Evolutionary conservation across 2,888 invertebrate genomes (phyloP).

Genomic region (Drosophila gaucha): DNA sequence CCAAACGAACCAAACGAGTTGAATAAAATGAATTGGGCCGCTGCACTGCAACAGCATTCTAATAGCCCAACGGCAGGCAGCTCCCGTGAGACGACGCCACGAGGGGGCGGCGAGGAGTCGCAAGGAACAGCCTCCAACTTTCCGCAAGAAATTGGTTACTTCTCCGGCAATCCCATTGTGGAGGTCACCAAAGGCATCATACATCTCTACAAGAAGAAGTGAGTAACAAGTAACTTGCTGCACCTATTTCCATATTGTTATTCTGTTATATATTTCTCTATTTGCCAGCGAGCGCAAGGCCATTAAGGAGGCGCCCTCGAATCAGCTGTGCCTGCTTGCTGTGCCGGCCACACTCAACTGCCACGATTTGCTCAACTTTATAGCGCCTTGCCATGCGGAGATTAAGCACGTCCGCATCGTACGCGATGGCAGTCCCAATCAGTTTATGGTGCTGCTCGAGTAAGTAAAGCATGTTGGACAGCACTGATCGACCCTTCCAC

Average conservation of each 20-base stretch:
- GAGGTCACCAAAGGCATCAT: conserved; percentile 98
- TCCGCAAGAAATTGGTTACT: conserved; percentile 90
- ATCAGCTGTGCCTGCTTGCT: conserved; percentile 94
- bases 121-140: conserved; percentile 75
- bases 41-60: conserved; percentile 62
- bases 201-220: conserved; percentile 99
- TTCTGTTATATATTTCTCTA: not conserved
- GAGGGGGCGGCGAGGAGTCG: conserved; percentile 73
- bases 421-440: conserved; percentile 95
- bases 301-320: conserved; percentile 89
- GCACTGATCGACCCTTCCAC: too few relatives aligned
- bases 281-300: conserved; percentile 89
- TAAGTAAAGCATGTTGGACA: conserved; percentile 85
- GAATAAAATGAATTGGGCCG: conserved; percentile 67
- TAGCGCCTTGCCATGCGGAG: conserved; percentile 95
- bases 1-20: conserved; percentile 19
- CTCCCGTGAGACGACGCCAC: conserved; percentile 86
- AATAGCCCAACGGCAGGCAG: conserved; percentile 85
- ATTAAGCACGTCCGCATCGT: conserved; percentile 96
- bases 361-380: conserved; percentile 96
- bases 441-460: conserved; percentile 98
- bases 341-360: conserved; percentile 96
- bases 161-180: conserved; percentile 96
- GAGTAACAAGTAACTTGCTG: conserved; percentile 63
- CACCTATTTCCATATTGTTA: not conserved